These are phyloP conservation scores for Protophormia terraenovae DNA, from an alignment of 2,888 invertebrate genomes.

Conservation along the genomic window DNA sequence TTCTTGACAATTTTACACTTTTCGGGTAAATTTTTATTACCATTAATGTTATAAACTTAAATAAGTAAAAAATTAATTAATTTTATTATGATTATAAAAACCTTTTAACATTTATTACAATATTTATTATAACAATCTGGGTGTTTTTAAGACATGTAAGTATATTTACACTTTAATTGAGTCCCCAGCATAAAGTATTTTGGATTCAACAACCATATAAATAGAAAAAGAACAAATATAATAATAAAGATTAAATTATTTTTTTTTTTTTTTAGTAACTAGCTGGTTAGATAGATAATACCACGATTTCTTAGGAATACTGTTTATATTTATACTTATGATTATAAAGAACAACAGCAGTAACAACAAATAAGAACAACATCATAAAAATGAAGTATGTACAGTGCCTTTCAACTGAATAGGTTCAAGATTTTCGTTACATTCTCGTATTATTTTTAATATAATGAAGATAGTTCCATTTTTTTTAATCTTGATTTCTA, in stretches of 20 bases:
- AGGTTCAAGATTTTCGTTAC: no score
- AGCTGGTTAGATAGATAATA: conserved; percentile 10
- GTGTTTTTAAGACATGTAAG: conserved; percentile 2
- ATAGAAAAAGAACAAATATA: not conserved
- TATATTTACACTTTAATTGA: conserved; percentile 67
- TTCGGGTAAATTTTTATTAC: no score
- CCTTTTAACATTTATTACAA: not conserved
- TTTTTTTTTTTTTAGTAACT: no score
- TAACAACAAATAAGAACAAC: conserved; percentile 22
- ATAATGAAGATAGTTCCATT: no score
- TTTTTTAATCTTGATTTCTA: no score
- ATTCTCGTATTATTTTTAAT: no score
- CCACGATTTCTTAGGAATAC: conserved; percentile 44
- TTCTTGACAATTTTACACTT: no score
- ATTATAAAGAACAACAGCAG: conserved; percentile 39
- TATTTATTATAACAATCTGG: not conserved
- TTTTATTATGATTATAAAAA: not conserved
- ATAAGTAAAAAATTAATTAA: not conserved
- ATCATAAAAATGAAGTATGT: conserved; percentile 14
- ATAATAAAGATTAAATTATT: conserved; percentile 30
- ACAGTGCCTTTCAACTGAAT: no score
- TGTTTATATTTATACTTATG: conserved; percentile 10
- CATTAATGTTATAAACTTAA: no score
- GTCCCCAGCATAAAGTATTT: conserved; percentile 62
- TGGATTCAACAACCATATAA: conserved; percentile 61